Percentiles rank a stretch among this genome's conserved stretches.
These are phyloP conservation scores for Lordiphosa mommai DNA, from an alignment of 1,140 invertebrate species.

Conservation along the genomic window DNA sequence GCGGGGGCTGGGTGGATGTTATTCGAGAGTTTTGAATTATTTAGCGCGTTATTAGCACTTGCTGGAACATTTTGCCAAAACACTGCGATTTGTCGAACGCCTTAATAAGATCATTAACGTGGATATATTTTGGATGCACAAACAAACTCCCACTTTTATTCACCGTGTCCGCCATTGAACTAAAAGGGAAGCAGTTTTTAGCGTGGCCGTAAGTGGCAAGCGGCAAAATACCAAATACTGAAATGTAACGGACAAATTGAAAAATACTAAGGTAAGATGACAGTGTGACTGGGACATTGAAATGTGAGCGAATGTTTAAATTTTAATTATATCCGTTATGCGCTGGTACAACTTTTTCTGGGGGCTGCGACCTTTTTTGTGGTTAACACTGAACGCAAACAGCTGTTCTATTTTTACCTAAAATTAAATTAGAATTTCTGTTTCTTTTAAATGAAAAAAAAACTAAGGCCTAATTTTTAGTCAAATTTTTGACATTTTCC, in stretches of 20 bases:
- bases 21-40: conserved; percentile 28
- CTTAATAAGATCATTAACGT: conserved; percentile 7
- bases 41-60: conserved; percentile 25
- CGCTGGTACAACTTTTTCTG: no score
- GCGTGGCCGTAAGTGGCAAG: not conserved
- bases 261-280: conserved; percentile 1
- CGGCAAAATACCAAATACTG: not conserved
- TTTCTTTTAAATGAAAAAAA: no score
- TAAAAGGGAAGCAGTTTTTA: conserved; percentile 11
- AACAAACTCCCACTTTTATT: conserved; percentile 53
- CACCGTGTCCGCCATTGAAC: conserved; percentile 41
- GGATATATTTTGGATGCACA: conserved; percentile 23
- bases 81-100: conserved; percentile 40
- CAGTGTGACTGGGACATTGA: conserved; percentile 5
- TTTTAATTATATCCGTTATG: no score
- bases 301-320: no score
- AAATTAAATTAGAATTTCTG: no score
- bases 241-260: not conserved
- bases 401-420: no score
- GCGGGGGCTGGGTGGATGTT: conserved; percentile 16
- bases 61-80: conserved; percentile 43
- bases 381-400: no score
- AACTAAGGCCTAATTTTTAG: no score
- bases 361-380: no score
- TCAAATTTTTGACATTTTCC: no score